phyloP scores from a whole-genome alignment of 1,140 invertebrate genomes.

The Asobara japonica region DNA sequence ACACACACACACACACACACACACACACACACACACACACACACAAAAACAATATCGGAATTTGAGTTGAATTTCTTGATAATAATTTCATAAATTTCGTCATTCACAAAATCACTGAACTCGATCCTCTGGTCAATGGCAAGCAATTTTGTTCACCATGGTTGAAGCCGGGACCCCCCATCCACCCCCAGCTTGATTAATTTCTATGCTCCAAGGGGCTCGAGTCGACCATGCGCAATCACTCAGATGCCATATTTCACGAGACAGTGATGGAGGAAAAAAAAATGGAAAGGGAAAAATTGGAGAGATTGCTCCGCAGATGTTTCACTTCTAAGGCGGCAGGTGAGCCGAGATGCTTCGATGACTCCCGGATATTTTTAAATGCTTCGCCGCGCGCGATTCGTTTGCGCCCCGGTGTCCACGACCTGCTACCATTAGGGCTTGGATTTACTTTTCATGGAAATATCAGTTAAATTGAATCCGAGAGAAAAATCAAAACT shows the following conservation, averaged over 20 bases:
- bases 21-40: too few relatives aligned
- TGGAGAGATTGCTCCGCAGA: constrained; percentile 47
- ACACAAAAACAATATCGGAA: too few relatives aligned
- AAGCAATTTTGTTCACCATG: neutral
- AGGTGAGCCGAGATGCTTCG: constrained; percentile 63
- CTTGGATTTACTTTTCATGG: neutral
- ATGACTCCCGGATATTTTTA: constrained; percentile 59
- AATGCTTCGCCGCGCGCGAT: constrained; percentile 41
- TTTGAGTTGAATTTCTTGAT: neutral
- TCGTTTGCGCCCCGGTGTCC: neutral
- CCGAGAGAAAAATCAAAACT: too few relatives aligned
- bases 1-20: too few relatives aligned
- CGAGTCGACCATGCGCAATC: constrained; percentile 11
- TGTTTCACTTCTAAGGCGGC: constrained; percentile 47
- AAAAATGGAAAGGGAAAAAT: neutral
- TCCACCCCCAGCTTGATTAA: constrained; percentile 14
- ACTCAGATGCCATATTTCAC: neutral
- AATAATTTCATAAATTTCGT: neutral
- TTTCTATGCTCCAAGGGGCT: constrained; percentile 18
- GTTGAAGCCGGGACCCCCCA: neutral
- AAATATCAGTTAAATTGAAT: too few relatives aligned
- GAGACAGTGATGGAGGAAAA: neutral
- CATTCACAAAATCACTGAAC: neutral
- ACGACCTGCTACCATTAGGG: neutral
- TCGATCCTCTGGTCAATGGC: neutral